Evolutionary conservation across 2,797 vertebrate genomes (phyloP), one percentile per base, ranked within the genome.

Genomic region (Tachyglossus aculeatus): DNA sequence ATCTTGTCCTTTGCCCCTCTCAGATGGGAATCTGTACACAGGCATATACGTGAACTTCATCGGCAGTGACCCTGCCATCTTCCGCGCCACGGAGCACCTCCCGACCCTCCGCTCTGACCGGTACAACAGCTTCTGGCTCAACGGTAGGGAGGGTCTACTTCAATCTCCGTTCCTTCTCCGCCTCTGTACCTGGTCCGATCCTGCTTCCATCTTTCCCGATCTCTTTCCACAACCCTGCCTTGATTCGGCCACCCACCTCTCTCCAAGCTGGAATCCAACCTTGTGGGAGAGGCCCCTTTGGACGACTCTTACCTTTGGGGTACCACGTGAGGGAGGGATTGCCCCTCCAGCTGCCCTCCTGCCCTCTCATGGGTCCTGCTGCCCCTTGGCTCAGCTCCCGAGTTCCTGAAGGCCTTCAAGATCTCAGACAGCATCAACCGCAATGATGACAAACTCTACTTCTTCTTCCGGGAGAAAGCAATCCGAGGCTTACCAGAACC

Each of bases 1-100:
- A 3, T 14, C 24, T 54, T 27, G 11, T 25, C 19, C 12, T 21
- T 43, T 51, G 45, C 41, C 10, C 43, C 31, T 4, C 29, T 41
- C 84, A 95, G 94, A 95, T 78, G 92, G 88, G 29, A 94, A 92
- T 67, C 86, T 95, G 7, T 95, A 95, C 10, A 93, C 94, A 4
- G 94, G 94, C 8, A 93, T 95, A 31, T 93, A 94, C 27, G 93
- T 95, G 12, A 94, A 95, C 87, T 95, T 95, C 81, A 95, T 95
- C 94, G 94, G 94, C 41, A 94, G 93, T 19, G 94, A 95, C 37
- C 92, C 92, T 4, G 92, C 93, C 24, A 77, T 95, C 68, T 95
- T 95, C 81, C 91, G 93, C 77, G 95, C 92, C 44, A 93, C 94
- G 94, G 94, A 94, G 41, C 91, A 89, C 21, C 88, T 91, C 24